Evolutionary conservation across 2,888 invertebrate genomes (phyloP), one percentile per base, ranked within the genome.

Genomic region (Hybos culiciformis): DNA sequence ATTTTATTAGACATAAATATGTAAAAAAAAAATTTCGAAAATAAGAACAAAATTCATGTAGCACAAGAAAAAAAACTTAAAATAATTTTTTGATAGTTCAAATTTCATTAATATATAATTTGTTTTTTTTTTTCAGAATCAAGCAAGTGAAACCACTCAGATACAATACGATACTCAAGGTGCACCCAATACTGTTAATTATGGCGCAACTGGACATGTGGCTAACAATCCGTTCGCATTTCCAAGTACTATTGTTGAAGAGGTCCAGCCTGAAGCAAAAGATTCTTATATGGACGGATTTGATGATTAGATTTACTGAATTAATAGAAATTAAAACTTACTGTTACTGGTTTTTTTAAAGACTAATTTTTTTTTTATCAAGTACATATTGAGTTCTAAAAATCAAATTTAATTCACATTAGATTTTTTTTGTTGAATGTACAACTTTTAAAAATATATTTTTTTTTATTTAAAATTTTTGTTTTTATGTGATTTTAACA

Each of bases 201-300:
- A 77, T 53, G 76, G 75, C 41, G 71, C 77, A 24, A 70, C 73
- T 45, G 75, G 71, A 31, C 76, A 76, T 56, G 75, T 75, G 46
- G 58, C 66, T 21, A 65, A 63, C 50, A 74, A 75, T 43, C 75
- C 75, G 8, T 75, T 74, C 29, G 63, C 36, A 21, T 42, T 55
- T 50, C 57, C 58, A 54, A 68, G 48, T 56, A 69, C 62, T 50
- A 68, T 54, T 69, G 71, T 72, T 50, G 74, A 76, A 45, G 74
- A 78, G 55, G 74, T 80, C 7, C 82, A 82, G 58, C 80, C 78
- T 3, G 74, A 45, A 46, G 66, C 78, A 3, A 73, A 74, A 48
- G 74, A 77, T 48, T 51, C 63, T 11, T 75, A 75, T 54, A 61
- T 74, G 64, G 73, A 74, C 50, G 69, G 71, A 46, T 62, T 66